A percentile compares a stretch with the other conserved stretches of the same genome.
Evolutionary conservation across 2,888 invertebrate species (phyloP).

Genomic region (Eretmocerus hayati): DNA sequence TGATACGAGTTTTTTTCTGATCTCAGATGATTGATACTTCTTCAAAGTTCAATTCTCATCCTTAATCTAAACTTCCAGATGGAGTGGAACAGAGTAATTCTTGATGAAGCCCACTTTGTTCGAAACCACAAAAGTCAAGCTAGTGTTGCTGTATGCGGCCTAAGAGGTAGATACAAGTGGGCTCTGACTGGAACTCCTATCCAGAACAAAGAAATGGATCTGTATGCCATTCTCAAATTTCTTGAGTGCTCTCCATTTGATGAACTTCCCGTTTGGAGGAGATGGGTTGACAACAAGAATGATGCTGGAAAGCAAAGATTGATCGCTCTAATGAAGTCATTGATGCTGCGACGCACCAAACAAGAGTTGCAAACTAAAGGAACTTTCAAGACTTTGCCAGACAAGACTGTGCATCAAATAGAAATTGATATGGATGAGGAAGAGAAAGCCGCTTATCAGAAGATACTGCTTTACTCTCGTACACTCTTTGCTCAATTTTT

Average conservation of each 20-base stretch:
- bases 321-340: slow-evolving; percentile 74
- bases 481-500: slow-evolving; percentile 71
- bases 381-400: slow-evolving; percentile 56
- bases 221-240: slow-evolving; percentile 76
- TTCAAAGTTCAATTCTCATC: neutral
- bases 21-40: too few species aligned
- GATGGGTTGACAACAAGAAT: slow-evolving; percentile 82
- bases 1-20: too few species aligned
- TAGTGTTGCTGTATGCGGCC: slow-evolving; percentile 61
- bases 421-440: slow-evolving; percentile 60
- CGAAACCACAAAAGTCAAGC: slow-evolving; percentile 79
- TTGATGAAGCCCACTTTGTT: slow-evolving; percentile 91
- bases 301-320: slow-evolving; percentile 72
- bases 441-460: slow-evolving; percentile 73
- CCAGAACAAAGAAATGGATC: slow-evolving; percentile 84
- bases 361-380: slow-evolving; percentile 64
- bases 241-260: slow-evolving; percentile 82
- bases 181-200: slow-evolving; percentile 91
- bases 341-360: slow-evolving; percentile 87
- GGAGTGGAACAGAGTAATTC: slow-evolving; percentile 76
- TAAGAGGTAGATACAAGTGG: slow-evolving; percentile 63
- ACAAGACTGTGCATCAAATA: slow-evolving; percentile 52
- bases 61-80: slow-evolving; percentile 47
- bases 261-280: slow-evolving; percentile 82
- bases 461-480: slow-evolving; percentile 64